Conservation (phyloP, 2,888 invertebrate species). For the Pocota personata region DNA sequence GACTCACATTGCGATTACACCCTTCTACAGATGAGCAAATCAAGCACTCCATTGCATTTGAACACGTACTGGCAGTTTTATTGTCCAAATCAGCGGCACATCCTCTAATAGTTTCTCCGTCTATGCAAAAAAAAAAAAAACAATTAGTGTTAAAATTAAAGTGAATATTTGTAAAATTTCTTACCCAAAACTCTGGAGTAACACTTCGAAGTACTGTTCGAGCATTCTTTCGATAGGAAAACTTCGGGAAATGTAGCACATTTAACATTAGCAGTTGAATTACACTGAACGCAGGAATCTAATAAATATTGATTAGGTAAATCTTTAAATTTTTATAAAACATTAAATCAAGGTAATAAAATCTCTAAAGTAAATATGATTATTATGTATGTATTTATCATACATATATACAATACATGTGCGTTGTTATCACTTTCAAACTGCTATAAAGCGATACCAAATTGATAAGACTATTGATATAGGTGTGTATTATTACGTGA, state of each 20-base stretch:
- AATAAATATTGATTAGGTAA: not conserved
- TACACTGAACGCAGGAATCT: constrained; percentile 81
- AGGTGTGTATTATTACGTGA: not conserved
- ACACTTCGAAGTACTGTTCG: constrained; percentile 76
- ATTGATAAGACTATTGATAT: constrained; percentile 10
- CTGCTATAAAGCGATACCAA: not conserved
- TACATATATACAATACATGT: not conserved
- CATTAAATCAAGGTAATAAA: not conserved
- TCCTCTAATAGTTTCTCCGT: constrained; percentile 80
- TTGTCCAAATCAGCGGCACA: constrained; percentile 79
- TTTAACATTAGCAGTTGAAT: constrained; percentile 77
- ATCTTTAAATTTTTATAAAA: not conserved
- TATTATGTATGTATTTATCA: too few relatives aligned
- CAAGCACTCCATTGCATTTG: constrained; percentile 79
- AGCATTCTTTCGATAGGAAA: constrained; percentile 78
- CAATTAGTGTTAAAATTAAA: not conserved
- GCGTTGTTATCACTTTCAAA: not conserved
- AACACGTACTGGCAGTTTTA: constrained; percentile 75
- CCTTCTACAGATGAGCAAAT: constrained; percentile 78
- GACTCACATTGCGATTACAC: constrained; percentile 77
- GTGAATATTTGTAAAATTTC: not conserved
- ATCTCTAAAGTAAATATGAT: not conserved
- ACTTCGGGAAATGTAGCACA: constrained; percentile 79
- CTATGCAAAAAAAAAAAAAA: constrained; percentile 70
- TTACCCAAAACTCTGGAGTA: constrained; percentile 78